Evolutionary conservation across 2,113 vertebrate genomes (phyloP).

Genomic region (Bubalus kerabau): DNA sequence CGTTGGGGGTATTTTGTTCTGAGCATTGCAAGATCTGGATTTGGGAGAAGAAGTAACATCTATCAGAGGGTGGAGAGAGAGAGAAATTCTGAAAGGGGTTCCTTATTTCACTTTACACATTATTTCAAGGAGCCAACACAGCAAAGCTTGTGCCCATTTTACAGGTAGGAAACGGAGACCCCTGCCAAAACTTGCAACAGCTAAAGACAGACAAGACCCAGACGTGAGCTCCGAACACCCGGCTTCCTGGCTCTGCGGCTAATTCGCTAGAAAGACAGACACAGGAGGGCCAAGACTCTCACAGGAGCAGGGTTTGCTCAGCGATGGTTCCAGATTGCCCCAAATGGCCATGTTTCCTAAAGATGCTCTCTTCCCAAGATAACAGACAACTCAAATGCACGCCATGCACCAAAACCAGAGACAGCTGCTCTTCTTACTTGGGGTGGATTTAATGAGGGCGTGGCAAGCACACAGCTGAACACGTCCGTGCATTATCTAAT

Average conservation of each 20-base stretch:
- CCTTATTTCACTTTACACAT: not conserved
- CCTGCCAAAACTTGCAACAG: not conserved
- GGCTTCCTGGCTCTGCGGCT: not conserved
- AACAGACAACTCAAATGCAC: fast-evolving
- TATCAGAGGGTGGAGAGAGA: not conserved
- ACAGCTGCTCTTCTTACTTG: not conserved
- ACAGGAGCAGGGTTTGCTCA: not conserved
- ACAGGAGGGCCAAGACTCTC: not conserved
- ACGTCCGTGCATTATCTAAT: fast-evolving
- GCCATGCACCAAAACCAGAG: not conserved
- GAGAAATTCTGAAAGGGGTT: not conserved
- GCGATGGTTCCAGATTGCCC: not conserved
- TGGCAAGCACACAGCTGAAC: not conserved
- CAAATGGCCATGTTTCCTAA: not conserved
- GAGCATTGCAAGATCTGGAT: not conserved
- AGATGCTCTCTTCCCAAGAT: not conserved
- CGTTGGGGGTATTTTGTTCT: not conserved
- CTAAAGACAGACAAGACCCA: not conserved
- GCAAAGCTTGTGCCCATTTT: not conserved
- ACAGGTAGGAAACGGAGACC: not conserved
- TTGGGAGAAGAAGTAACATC: not conserved
- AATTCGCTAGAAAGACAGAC: too few species aligned
- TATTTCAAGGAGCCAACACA: not conserved
- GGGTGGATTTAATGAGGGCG: not conserved
- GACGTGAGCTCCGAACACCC: not conserved